A percentile compares a stretch with the other conserved stretches of the same genome.
These are phyloP conservation scores for Lota lota DNA, from an alignment of 2,113 vertebrate species.

Conservation along the genomic window DNA sequence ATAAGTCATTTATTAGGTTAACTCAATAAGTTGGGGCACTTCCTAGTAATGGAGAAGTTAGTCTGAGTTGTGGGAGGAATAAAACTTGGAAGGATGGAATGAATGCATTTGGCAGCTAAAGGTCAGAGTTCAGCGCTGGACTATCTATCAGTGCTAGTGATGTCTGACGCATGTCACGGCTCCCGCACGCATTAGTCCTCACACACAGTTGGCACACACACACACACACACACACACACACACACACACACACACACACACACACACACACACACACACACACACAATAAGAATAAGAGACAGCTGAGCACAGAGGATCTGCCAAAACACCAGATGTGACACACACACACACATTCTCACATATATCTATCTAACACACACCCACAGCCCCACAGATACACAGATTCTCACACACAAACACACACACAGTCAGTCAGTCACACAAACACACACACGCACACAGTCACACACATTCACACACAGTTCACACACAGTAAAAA, in stretches of 20 bases:
- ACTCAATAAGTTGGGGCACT: too few relatives aligned
- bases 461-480: neutral
- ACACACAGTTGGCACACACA: too few relatives aligned
- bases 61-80: too few relatives aligned
- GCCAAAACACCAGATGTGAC: slow-evolving; percentile 41
- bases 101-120: slow-evolving; percentile 7
- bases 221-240: slow-evolving; percentile 9
- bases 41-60: too few relatives aligned
- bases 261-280: neutral
- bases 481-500: neutral
- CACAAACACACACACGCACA: neutral
- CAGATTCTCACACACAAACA: neutral
- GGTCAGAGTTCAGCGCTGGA: slow-evolving; percentile 17
- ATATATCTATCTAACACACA: neutral
- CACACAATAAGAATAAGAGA: neutral
- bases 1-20: too few relatives aligned
- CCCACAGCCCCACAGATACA: neutral
- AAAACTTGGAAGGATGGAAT: neutral
- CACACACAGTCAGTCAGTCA: neutral
- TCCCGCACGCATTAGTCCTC: too few relatives aligned
- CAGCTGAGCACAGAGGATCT: slow-evolving; percentile 36
- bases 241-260: slow-evolving; percentile 1
- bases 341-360: neutral
- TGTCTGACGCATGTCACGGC: slow-evolving; percentile 17
- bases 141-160: slow-evolving; percentile 18